Evolutionary conservation across 2,888 invertebrate species (phyloP), one percentile per base, ranked within the genome.

Genomic region (Erannis defoliaria): DNA sequence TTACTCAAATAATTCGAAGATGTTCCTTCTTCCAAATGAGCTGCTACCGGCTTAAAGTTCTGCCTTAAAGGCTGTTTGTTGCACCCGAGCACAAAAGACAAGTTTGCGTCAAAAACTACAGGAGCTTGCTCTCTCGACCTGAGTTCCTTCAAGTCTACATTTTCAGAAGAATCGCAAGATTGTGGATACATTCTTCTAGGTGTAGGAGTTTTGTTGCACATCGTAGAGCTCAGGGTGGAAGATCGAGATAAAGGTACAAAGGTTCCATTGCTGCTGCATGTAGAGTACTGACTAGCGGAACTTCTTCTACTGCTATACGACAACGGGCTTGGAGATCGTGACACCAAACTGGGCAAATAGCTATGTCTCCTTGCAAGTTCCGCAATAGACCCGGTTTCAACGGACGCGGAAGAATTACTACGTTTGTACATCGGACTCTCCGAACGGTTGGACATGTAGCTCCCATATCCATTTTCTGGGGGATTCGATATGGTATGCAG

Each of bases 61-160:
- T 96, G 96, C 61, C 95, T 94, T 5, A 96, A 90, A 18, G 96
- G 94, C 78, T 96, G 96, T 64, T 94, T 95, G 64, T 96, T 95
- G 74, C 95, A 95, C 1, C 97, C 97, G 46, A 97, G 90, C 0
- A 97, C 95, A 76, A 97, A 97, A 5, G 96, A 96, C 35, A 97
- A 86, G 82, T 97, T 97, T 0, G 97, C 97, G 76, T 97, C 97
- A 71, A 97, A 96, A 0, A 97, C 95, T 1, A 97, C 96, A 0
- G 97, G 96, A 0, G 97, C 95, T 60, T 96, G 95, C 76, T 97
- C 97, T 78, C 95, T 94, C 2, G 93, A 90, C 42, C 93, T 93
- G 40, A 95, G 79, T 76, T 96, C 96, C 61, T 94, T 93, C 8
- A 94, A 81, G 73, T 95, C 92, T 53, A 94, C 77, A 38, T 84